Base-by-base conservation (phyloP, 2,113 vertebrate species). In the Plecotus auritus region DNA sequence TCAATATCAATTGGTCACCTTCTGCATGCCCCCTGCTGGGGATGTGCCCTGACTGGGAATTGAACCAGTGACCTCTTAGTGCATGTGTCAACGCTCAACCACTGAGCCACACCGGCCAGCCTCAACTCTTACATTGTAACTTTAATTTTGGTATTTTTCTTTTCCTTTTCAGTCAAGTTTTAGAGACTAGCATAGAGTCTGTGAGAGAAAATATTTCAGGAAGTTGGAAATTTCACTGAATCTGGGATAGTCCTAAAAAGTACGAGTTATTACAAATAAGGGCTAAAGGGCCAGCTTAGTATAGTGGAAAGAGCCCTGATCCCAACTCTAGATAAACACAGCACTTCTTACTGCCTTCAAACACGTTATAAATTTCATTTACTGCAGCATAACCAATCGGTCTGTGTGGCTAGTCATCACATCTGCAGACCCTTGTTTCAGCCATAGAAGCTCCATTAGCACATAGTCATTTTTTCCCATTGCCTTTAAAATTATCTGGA, bases 131-230 rank as follows among this genome's bases (percentile, higher is more conserved):
- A 70, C 77, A 42, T 45, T 82, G 40, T 89, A 42, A 35, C 49
- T 77, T 91, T 59, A 87, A 77, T 90, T 89, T 89, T 78, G 9
- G 12, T 88, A 4, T 94, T 94, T 93, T 92, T 85, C 45, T 93
- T 87, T 81, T 64, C 56, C 51, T n/a, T n/a, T 51, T 3, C 4
- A 18, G 93, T 81, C 32, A 82, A n/a, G 12, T 84, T 45, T 87
- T 54, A 42, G 37, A 95, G 42, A 88, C 45, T 69, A 93, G 42
- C 22, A 5, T 56, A 73, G n/a, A 84, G 66, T 86, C 76, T 78
- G 1, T 45, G 67, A 92, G 56, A 89, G 20, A 54, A 85, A 85
- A 13, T 76, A 37, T 80, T 96, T 87, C 42, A 86, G 32, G 70
- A 85, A 40, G 32, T 67, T 91, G 26, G 88, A 70, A 7, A 83